These are phyloP conservation scores for Cnemophilus loriae DNA, from an alignment of 2,113 vertebrate species.

Conservation along the genomic window DNA sequence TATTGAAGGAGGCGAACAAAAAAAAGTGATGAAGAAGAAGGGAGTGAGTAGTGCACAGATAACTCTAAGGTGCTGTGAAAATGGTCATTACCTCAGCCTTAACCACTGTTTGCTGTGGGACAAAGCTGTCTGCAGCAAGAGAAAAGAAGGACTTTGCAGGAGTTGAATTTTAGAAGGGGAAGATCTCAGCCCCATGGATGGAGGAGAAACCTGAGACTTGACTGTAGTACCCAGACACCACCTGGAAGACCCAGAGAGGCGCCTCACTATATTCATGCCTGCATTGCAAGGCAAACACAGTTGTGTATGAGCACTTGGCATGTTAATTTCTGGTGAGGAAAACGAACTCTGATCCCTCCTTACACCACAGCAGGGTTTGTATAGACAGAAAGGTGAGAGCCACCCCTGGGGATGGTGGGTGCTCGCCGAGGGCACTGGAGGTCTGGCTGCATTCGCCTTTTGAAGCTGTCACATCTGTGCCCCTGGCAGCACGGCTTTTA, in stretches of 20 bases:
- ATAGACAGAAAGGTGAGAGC: background rate
- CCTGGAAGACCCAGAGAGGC: background rate
- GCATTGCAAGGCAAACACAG: accelerated
- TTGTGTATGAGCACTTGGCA: background rate
- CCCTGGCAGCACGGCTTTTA: background rate
- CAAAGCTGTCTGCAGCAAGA: background rate
- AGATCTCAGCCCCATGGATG: background rate
- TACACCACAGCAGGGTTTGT: background rate
- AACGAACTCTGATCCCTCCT: background rate
- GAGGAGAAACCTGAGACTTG: background rate
- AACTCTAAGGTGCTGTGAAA: background rate
- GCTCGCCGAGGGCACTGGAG: background rate
- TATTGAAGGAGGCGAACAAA: background rate
- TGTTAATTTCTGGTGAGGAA: background rate
- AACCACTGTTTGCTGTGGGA: background rate
- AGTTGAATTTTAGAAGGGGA: background rate
- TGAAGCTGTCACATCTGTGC: background rate
- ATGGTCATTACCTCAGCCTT: background rate
- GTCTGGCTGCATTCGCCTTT: background rate
- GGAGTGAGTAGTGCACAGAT: background rate
- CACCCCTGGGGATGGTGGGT: background rate
- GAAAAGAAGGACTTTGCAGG: background rate
- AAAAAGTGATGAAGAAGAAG: background rate
- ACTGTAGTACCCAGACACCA: background rate
- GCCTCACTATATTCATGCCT: background rate